These are phyloP conservation scores for Eupsilia transversa DNA, from an alignment of 2,888 invertebrate genomes.

Conservation along the genomic window DNA sequence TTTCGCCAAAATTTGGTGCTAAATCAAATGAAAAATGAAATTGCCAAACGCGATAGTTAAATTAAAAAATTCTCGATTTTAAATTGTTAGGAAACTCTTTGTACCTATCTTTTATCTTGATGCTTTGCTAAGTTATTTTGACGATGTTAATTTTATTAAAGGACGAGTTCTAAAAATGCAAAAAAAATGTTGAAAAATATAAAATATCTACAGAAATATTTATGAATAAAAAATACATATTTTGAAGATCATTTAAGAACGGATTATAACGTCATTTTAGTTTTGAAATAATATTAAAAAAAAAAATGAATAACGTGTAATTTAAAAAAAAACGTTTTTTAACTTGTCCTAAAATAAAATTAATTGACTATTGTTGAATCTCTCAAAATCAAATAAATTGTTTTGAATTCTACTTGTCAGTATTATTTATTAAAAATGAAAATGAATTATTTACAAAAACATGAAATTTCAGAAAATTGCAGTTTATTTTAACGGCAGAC, in stretches of 20 bases:
- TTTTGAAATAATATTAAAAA: background rate
- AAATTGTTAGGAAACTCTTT: slow-evolving; percentile 48
- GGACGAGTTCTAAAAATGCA: slow-evolving; percentile 25
- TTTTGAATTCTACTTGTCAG: slow-evolving; percentile 42
- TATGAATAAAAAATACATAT: background rate
- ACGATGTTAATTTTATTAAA: slow-evolving; percentile 36
- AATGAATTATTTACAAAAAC: slow-evolving; percentile 30
- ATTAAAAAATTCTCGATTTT: slow-evolving; percentile 53
- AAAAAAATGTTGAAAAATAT: background rate
- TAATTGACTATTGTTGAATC: slow-evolving; percentile 57
- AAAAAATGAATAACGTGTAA: background rate
- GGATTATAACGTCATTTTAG: background rate
- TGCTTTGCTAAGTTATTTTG: slow-evolving; percentile 40
- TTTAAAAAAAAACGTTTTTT: background rate
- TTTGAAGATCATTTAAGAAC: background rate
- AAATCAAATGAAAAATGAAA: slow-evolving; percentile 69
- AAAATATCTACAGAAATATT: background rate
- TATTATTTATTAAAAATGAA: slow-evolving; percentile 55
- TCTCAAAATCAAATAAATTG: slow-evolving; percentile 37
- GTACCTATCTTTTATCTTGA: slow-evolving; percentile 33
- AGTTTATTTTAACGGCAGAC: slow-evolving; percentile 18
- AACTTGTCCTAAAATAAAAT: slow-evolving; percentile 48
- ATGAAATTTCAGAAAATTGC: slow-evolving; percentile 28
- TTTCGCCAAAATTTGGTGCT: slow-evolving; percentile 85
- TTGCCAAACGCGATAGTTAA: slow-evolving; percentile 74